A percentile compares a stretch with the other conserved stretches of the same genome.
phyloP scores from a whole-genome alignment of 2,113 vertebrate genomes.

The Puntigrus tetrazona region DNA sequence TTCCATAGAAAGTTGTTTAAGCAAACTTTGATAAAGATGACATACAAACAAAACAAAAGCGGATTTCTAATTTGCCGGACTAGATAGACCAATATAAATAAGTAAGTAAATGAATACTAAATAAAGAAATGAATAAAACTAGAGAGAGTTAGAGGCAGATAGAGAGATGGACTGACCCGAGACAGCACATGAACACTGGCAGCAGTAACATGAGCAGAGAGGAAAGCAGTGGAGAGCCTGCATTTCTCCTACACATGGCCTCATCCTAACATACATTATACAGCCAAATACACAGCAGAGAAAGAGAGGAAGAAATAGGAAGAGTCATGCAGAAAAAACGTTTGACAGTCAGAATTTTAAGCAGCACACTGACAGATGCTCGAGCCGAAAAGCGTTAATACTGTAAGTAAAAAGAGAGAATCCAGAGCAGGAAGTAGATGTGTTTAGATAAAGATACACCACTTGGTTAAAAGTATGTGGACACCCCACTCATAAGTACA shows the following conservation, averaged over 20 bases:
- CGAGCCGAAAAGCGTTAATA: not conserved
- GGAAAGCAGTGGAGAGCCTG: conserved; percentile 88
- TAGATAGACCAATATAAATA: not conserved
- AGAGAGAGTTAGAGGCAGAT: conserved; percentile 55
- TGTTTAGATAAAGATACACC: not conserved
- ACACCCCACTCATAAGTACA: not conserved
- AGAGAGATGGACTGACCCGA: conserved; percentile 89
- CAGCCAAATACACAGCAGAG: conserved; percentile 74
- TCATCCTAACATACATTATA: conserved; percentile 85
- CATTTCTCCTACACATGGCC: conserved; percentile 88
- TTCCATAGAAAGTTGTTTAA: not conserved
- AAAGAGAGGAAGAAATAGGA: conserved; percentile 65
- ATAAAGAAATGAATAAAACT: not conserved
- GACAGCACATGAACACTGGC: conserved; percentile 93
- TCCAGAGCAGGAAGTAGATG: not conserved
- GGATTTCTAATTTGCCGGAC: not conserved
- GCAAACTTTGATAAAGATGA: not conserved
- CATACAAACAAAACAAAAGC: not conserved
- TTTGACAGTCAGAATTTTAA: conserved; percentile 60
- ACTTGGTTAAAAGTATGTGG: conserved; percentile 10
- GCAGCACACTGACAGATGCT: not conserved
- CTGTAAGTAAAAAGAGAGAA: not conserved
- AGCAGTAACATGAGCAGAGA: conserved; percentile 92
- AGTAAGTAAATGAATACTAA: not conserved
- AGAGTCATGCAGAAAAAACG: conserved; percentile 69